Evolutionary conservation across 2,797 vertebrate genomes (phyloP).

Genomic region (Rhadinocentrus ornatus): DNA sequence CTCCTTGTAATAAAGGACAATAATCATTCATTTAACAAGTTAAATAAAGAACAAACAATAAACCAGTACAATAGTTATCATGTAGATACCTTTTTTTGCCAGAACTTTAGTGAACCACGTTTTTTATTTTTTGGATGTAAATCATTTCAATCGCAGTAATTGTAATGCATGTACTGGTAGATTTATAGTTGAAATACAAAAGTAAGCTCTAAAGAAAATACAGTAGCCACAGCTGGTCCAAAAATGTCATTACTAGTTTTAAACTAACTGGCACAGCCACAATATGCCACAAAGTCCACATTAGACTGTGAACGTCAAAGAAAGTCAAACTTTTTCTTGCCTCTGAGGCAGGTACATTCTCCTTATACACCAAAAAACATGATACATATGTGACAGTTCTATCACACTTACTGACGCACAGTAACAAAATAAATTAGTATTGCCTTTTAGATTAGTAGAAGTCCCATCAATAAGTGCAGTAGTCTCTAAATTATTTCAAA

Average conservation of each 20-base stretch:
- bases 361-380: constrained; percentile 37
- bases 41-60: constrained; percentile 16
- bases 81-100: not conserved
- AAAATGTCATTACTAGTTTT: constrained; percentile 60
- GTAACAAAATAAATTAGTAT: constrained; percentile 52
- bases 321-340: constrained; percentile 13
- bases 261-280: constrained; percentile 50
- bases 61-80: constrained; percentile 17
- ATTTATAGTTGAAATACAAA: constrained; percentile 60
- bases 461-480: constrained; percentile 7
- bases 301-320: constrained; percentile 1
- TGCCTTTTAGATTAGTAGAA: constrained; percentile 7
- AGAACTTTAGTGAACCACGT: constrained; percentile 19
- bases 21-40: constrained; percentile 45
- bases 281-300: constrained; percentile 17
- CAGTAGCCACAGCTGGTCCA: constrained; percentile 74
- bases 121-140: not conserved
- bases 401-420: constrained; percentile 30
- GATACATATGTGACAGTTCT: constrained; percentile 50
- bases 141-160: constrained; percentile 10
- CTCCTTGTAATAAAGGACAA: constrained; percentile 53
- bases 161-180: constrained; percentile 14
- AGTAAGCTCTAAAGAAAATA: constrained; percentile 64
- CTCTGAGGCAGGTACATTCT: no score
- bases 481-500: constrained; percentile 10